These are phyloP conservation scores for Himalopsyche anomala DNA, from an alignment of 2,888 invertebrate species.

Conservation along the genomic window DNA sequence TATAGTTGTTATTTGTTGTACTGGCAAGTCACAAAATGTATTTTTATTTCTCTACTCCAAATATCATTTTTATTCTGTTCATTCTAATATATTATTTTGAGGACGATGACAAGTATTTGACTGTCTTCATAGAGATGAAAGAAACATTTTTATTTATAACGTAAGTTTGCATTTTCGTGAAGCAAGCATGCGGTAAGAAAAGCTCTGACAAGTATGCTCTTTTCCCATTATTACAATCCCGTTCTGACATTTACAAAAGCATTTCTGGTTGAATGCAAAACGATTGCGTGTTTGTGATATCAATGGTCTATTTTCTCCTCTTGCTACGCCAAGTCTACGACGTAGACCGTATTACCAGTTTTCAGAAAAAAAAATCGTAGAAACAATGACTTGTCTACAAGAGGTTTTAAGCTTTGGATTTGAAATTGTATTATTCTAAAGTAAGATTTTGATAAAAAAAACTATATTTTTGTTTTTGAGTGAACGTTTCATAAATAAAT, in stretches of 20 bases:
- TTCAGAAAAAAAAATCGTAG: not conserved
- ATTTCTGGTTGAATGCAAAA: constrained; percentile 31
- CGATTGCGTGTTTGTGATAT: constrained; percentile 42
- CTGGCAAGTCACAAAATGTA: too few relatives aligned
- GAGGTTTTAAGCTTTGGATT: not conserved
- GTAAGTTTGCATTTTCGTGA: constrained; percentile 5
- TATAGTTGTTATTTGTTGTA: too few relatives aligned
- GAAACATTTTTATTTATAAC: constrained; percentile 31
- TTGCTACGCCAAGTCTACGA: not conserved
- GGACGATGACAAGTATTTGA: constrained; percentile 36
- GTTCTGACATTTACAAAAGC: constrained; percentile 27
- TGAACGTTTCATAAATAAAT: too few relatives aligned
- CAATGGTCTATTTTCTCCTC: constrained; percentile 7
- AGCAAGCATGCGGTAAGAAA: constrained; percentile 31
- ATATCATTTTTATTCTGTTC: not conserved
- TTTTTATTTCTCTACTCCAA: not conserved
- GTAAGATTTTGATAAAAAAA: not conserved
- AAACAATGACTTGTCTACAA: constrained; percentile 13
- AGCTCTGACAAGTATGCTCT: constrained; percentile 43
- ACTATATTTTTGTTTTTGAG: not conserved
- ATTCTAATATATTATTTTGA: not conserved
- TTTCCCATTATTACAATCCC: constrained; percentile 31
- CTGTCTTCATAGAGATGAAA: not conserved
- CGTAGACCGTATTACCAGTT: not conserved
- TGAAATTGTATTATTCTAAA: not conserved